Evolutionary conservation across 2,888 invertebrate species (phyloP), one percentile per base, ranked within the genome.

Genomic region (Deladenus siricidicola): DNA sequence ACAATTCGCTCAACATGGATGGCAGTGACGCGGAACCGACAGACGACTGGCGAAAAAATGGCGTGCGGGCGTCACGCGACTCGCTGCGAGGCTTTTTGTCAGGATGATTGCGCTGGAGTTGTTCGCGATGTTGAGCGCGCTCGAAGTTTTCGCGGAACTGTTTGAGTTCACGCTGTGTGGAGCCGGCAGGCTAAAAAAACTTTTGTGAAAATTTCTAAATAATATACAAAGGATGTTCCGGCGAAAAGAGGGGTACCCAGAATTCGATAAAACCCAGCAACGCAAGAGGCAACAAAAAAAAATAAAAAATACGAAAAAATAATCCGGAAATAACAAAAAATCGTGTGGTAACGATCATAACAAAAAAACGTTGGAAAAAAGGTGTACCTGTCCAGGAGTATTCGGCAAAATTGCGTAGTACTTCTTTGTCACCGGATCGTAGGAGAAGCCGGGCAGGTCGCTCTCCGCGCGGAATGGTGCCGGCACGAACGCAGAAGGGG

Each of bases 391-490:
- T 19, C 58, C 64, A 3, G 64, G 64, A 10, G 30, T 30, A 30
- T 58, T 58, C n/a, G 28, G 29, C 30, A 64, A 21, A 43, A 70
- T 70, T 48, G 63, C 63, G 59, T 61, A 71, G 52, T 71, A 70
- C 48, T 69, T 69, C 42, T 63, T 57, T 3, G 65, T 64, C 29
- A 23, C 48, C 17, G 69, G 68, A 52, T 70, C 60, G 44, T 63
- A 71, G 48, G 61, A 56, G 50, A 62, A 70, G 10, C 71, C 69
- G 8, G 52, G 58, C 58, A 63, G 42, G 19, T 67, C 56, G 4
- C 65, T 6, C 39, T 34, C 39, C 39, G 39, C 39, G 14, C 39
- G 39, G 39, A 6, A 6, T n/a, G n/a, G n/a, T n/a, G n/a, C n/a
- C n/a, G n/a, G n/a, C n/a, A n/a, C n/a, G n/a, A n/a, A n/a, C n/a